These are phyloP conservation scores for Alligator sinensis DNA, from an alignment of 2,113 vertebrate genomes.

Conservation along the genomic window DNA sequence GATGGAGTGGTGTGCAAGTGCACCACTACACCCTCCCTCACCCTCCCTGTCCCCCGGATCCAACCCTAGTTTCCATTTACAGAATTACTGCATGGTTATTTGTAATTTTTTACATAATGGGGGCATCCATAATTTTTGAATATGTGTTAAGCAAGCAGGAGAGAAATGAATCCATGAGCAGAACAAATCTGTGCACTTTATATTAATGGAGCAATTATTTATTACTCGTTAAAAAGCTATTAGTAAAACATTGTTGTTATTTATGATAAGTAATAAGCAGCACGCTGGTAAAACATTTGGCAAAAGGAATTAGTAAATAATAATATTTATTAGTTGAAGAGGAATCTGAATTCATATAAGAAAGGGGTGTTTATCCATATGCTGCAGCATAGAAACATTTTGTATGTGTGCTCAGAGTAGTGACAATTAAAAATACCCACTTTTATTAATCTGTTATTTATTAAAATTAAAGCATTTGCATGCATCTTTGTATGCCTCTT, in stretches of 20 bases:
- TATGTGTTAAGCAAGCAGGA: neutral
- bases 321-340: conserved; percentile 51
- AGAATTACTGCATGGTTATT: neutral
- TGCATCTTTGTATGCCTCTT: neutral
- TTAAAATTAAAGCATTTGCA: neutral
- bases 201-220: conserved; percentile 75
- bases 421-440: neutral
- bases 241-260: conserved; percentile 67
- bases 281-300: conserved; percentile 56
- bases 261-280: conserved; percentile 62
- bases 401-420: neutral
- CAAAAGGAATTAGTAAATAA: conserved; percentile 59
- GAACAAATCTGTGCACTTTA: conserved; percentile 46
- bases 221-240: conserved; percentile 74
- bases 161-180: conserved; percentile 28
- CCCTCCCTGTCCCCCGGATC: neutral
- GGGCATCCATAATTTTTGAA: neutral
- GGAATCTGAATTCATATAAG: conserved; percentile 19
- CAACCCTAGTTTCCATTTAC: neutral
- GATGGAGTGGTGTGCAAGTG: too few species aligned
- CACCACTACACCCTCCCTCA: too few species aligned
- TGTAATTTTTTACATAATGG: conserved; percentile 7
- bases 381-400: neutral
- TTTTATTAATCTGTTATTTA: conserved; percentile 23
- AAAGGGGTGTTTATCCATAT: neutral